Conservation (phyloP, 2,888 invertebrate species). For the Aspidapion aeneum region DNA sequence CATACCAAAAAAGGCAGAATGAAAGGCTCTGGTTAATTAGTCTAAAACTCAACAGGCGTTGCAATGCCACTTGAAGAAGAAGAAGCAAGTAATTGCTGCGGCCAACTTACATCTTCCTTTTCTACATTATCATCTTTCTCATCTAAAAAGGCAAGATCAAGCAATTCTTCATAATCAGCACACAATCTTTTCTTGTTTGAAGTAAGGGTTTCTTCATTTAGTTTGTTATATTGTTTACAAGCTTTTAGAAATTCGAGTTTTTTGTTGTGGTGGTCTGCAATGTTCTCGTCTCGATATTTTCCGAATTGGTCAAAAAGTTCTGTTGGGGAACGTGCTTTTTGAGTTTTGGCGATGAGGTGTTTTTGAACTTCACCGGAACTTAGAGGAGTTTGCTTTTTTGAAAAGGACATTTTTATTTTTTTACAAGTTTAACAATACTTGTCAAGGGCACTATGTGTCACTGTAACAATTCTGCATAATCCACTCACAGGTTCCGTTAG, state of each 20-base stretch:
- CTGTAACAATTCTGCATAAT: too few relatives aligned
- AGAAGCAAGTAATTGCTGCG: too few relatives aligned
- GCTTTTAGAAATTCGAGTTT: constrained; percentile 31
- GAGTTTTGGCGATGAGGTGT: constrained; percentile 30
- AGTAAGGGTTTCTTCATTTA: constrained; percentile 33
- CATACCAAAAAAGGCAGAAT: too few relatives aligned
- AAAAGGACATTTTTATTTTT: constrained; percentile 21
- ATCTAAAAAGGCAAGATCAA: constrained; percentile 31
- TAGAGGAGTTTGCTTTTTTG: constrained; percentile 14
- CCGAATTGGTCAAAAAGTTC: constrained; percentile 34
- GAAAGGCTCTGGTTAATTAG: too few relatives aligned
- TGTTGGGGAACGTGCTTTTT: constrained; percentile 24
- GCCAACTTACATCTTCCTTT: constrained; percentile 5
- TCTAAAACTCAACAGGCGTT: too few relatives aligned
- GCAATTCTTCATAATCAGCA: constrained; percentile 28
- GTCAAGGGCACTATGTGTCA: too few relatives aligned
- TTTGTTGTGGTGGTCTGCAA: constrained; percentile 35
- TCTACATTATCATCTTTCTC: constrained; percentile 16
- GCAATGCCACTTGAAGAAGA: too few relatives aligned
- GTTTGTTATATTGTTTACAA: constrained; percentile 31
- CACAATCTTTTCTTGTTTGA: constrained; percentile 31
- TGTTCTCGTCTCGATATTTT: constrained; percentile 37
- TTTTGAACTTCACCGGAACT: constrained; percentile 34
- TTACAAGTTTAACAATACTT: too few relatives aligned
- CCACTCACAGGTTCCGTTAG: too few relatives aligned